A percentile compares a stretch with the other conserved stretches of the same genome.
phyloP scores from a whole-genome alignment of 2,888 invertebrate genomes.

The Chrysolina americana region DNA sequence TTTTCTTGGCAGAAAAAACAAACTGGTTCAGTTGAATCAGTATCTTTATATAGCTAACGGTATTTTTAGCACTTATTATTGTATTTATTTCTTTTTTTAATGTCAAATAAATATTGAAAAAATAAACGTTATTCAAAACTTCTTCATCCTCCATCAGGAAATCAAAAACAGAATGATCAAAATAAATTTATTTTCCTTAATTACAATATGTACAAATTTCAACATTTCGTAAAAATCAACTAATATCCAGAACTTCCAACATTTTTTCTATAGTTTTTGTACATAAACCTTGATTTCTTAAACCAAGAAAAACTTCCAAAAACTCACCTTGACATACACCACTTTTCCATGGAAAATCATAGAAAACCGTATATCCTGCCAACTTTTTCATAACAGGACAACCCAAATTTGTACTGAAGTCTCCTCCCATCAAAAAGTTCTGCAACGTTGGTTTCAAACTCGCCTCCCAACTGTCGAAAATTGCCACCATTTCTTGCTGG shows the following conservation, averaged over 20 bases:
- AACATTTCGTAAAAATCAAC: background rate
- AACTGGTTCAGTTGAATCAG: conserved; percentile 46
- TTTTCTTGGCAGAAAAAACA: conserved; percentile 47
- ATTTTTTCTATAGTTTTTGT: conserved; percentile 46
- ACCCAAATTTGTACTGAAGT: conserved; percentile 63
- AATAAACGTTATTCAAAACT: conserved; percentile 2
- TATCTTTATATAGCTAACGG: conserved; percentile 54
- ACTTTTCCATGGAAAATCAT: conserved; percentile 72
- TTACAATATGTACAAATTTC: conserved; percentile 1
- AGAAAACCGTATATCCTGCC: conserved; percentile 73
- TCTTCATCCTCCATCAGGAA: background rate
- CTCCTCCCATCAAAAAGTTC: conserved; percentile 71
- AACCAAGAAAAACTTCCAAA: conserved; percentile 57
- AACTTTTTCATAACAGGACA: conserved; percentile 68
- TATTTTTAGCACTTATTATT: conserved; percentile 56
- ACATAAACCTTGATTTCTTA: conserved; percentile 41
- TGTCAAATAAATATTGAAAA: conserved; percentile 56
- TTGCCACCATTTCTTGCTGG: conserved; percentile 72
- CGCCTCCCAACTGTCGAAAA: conserved; percentile 74
- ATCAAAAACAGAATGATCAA: conserved; percentile 17
- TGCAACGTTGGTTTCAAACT: conserved; percentile 61
- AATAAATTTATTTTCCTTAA: conserved; percentile 29
- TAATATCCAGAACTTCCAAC: conserved; percentile 36
- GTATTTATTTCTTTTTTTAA: conserved; percentile 59
- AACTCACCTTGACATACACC: conserved; percentile 60